A percentile compares a stretch with the other conserved stretches of the same genome.
Conservation (phyloP, 2,888 invertebrate species). For the Parapristionchus giblindavisi region DNA sequence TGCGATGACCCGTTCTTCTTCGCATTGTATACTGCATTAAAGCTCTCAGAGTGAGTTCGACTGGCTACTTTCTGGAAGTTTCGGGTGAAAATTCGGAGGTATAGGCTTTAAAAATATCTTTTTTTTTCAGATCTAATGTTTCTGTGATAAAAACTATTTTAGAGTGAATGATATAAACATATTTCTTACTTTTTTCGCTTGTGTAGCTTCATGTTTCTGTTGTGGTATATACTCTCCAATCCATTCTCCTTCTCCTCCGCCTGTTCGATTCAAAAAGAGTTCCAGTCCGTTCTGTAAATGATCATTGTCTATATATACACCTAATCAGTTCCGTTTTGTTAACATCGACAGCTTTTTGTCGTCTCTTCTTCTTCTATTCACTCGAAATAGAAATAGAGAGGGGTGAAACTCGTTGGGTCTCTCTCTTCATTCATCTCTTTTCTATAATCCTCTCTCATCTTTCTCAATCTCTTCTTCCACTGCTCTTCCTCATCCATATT, state of each 20-base stretch:
- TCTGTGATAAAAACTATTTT: background rate
- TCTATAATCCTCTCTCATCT: conserved; percentile 13
- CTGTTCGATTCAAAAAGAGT: conserved; percentile 24
- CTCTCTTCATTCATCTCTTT: background rate
- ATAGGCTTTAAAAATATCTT: background rate
- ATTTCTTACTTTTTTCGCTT: conserved; percentile 3
- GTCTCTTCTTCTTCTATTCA: too few species aligned
- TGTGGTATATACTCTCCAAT: conserved; percentile 8
- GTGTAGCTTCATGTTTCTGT: conserved; percentile 10
- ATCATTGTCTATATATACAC: conserved; percentile 14
- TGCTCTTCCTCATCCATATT: too few species aligned
- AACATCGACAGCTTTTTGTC: too few species aligned
- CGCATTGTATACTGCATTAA: conserved; percentile 37
- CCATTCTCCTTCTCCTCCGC: conserved; percentile 33
- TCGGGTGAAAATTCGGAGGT: background rate
- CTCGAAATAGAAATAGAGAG: too few species aligned
- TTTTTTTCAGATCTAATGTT: background rate
- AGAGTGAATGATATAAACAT: background rate
- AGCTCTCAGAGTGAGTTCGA: conserved; percentile 39
- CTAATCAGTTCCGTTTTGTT: too few species aligned
- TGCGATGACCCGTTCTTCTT: conserved; percentile 16
- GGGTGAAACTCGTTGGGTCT: background rate
- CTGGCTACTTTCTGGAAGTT: conserved; percentile 32
- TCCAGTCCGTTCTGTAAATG: conserved; percentile 22
- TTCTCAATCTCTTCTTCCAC: conserved; percentile 30